Evolutionary conservation across 1,140 invertebrate genomes (phyloP), one percentile per base, ranked within the genome.

Genomic region (Platorchestia sp.): DNA sequence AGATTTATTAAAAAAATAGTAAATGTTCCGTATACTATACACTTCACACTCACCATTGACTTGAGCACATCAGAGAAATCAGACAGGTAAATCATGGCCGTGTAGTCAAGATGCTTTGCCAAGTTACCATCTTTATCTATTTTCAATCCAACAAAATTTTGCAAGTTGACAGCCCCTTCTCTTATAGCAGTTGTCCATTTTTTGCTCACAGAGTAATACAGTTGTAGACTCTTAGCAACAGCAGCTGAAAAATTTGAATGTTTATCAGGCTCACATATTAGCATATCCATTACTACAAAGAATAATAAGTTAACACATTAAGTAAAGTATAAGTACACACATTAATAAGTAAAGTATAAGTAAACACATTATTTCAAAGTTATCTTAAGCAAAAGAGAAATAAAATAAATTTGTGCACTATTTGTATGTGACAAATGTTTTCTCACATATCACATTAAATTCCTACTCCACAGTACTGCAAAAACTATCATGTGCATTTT

Each of bases 41-140:
- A 41, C 42, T 5, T 43, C 3, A 5, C 22, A 93, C 91, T 93
- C 40, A 47, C 91, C 91, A 93, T 93, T 45, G 91, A 45, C 40
- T 93, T 93, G 45, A 93, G 41, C 19, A 93, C 91, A 93, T 93
- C 91, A 93, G 91, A 93, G 45, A 93, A 93, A 44, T 93, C 91
- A n/a, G 91, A 44, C 44, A 93, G 91, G 91, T 47, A 93, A 47
- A 93, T 93, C 91, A 93, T 93, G 44, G 91, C 91, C 47, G 41
- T 93, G 91, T 93, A 93, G n/a, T 93, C 91, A 93, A 93, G 91
- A 42, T 10, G 1, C 43, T 45, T 45, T 44, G 91, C 91, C 41
- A 93, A 44, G 43, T 44, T 45, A 7, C 91, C 91, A 45, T 93
- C 45, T 27, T 45, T 47, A 45, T 93, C 91, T 10, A 93, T 93